Percentiles rank a stretch among this genome's conserved stretches.
Evolutionary conservation across 2,113 vertebrate species (phyloP).

Genomic region (Maccullochella peelii): DNA sequence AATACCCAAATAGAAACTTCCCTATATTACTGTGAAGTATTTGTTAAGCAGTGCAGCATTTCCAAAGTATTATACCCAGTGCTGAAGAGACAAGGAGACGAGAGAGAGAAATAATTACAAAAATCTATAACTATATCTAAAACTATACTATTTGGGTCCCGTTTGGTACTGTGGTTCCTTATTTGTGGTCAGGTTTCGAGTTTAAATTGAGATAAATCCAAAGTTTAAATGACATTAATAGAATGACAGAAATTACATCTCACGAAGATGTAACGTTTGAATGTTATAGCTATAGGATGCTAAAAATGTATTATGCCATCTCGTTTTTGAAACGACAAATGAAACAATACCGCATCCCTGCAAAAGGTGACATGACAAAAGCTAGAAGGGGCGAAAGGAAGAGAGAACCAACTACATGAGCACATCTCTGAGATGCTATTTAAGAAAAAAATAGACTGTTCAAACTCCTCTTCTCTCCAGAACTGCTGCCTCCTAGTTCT

Average conservation of each 20-base stretch:
- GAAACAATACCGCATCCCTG: neutral
- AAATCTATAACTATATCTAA: too few relatives aligned
- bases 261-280: neutral
- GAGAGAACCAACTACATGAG: neutral
- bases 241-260: too few relatives aligned
- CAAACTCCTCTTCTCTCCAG: neutral
- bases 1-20: constrained; percentile 38
- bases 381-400: neutral
- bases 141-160: too few relatives aligned
- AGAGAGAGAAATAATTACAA: neutral
- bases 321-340: neutral
- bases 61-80: neutral
- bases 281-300: neutral
- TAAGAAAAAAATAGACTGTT: neutral
- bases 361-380: neutral
- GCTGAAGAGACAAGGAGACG: neutral
- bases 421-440: neutral
- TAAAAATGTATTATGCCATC: too few relatives aligned
- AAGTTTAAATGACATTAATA: neutral
- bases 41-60: constrained; percentile 12
- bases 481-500: neutral
- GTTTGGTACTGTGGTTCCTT: neutral
- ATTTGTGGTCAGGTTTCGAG: neutral
- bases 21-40: constrained; percentile 37
- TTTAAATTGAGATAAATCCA: neutral